Conservation (phyloP, 2,888 invertebrate species). For the Agapetus fuscipes region DNA sequence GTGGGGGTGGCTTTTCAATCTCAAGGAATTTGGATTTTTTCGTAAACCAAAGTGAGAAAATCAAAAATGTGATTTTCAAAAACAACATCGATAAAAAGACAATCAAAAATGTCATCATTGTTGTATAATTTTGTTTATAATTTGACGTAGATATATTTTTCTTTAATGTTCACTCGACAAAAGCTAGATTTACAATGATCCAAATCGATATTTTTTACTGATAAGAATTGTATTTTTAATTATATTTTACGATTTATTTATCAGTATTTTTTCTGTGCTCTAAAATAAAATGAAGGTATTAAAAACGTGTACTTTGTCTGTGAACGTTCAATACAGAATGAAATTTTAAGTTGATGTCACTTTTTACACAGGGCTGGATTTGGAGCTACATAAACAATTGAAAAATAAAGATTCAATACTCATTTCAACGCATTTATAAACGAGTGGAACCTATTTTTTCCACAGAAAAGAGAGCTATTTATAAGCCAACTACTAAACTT, state of each 20-base stretch:
- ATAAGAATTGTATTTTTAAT: background rate
- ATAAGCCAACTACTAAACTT: too few relatives aligned
- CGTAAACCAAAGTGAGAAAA: slow-evolving; percentile 12
- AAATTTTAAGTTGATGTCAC: too few relatives aligned
- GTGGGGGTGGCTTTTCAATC: background rate
- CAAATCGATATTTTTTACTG: background rate
- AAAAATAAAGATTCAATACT: too few relatives aligned
- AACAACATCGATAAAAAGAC: slow-evolving; percentile 10
- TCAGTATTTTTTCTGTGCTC: too few relatives aligned
- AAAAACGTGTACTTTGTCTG: too few relatives aligned
- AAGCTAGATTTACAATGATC: background rate
- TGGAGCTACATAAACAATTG: too few relatives aligned
- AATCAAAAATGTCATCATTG: slow-evolving; percentile 10
- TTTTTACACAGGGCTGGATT: too few relatives aligned
- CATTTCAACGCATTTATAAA: too few relatives aligned
- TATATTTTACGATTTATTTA: background rate
- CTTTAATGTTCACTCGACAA: background rate
- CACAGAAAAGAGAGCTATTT: too few relatives aligned
- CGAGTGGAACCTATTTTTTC: too few relatives aligned
- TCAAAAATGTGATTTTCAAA: slow-evolving; percentile 8
- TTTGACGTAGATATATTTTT: background rate
- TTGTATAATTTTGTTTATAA: background rate
- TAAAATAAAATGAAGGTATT: too few relatives aligned
- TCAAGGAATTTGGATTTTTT: slow-evolving; percentile 1
- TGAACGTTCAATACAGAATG: too few relatives aligned